Conservation (phyloP, 2,797 vertebrate species). For the Rhinoraja longicauda region DNA sequence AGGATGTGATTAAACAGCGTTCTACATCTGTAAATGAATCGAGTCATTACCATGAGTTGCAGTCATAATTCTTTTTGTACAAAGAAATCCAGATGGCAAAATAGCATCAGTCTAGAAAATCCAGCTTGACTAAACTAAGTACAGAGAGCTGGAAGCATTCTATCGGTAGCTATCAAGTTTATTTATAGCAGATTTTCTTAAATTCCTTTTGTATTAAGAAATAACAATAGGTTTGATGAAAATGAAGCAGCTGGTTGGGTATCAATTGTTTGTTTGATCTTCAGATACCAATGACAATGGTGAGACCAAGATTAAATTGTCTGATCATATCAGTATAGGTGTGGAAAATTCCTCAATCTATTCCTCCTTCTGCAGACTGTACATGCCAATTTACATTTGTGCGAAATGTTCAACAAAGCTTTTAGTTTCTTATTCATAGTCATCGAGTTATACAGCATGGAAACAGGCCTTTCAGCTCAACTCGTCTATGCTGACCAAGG, state of each 20-base stretch:
- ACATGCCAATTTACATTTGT: background rate
- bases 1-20: constrained; percentile 56
- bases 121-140: constrained; percentile 49
- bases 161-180: background rate
- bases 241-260: constrained; percentile 22
- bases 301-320: background rate
- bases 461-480: no score
- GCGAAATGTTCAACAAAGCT: background rate
- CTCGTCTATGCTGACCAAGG: no score
- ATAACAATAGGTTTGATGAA: constrained; percentile 22
- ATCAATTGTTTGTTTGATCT: constrained; percentile 7
- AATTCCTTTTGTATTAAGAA: constrained; percentile 28
- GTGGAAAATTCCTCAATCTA: background rate
- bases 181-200: constrained; percentile 42
- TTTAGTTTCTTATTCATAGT: background rate
- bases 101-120: constrained; percentile 15
- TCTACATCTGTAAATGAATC: constrained; percentile 43
- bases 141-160: constrained; percentile 40
- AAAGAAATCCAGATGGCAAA: constrained; percentile 43
- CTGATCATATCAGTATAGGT: background rate
- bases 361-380: background rate
- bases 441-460: no score
- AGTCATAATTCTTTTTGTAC: constrained; percentile 45
- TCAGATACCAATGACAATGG: constrained; percentile 13
- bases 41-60: constrained; percentile 48